Evolutionary conservation across 2,797 vertebrate genomes (phyloP).

Genomic region (Masticophis lateralis): DNA sequence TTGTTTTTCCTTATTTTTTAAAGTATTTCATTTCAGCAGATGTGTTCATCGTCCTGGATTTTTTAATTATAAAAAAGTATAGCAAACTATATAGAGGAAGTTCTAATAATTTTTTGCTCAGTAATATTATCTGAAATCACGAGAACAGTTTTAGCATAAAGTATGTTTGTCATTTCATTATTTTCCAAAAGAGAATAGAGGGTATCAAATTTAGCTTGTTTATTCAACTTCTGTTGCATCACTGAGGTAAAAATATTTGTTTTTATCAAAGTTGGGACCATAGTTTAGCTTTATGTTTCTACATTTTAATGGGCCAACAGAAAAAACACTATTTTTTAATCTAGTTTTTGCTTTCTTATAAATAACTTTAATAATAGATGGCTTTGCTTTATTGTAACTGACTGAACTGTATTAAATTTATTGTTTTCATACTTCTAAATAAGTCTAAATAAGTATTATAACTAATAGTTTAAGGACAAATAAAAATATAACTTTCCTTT

Average conservation of each 20-base stretch:
- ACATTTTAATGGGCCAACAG: conserved; percentile 13
- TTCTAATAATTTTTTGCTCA: neutral
- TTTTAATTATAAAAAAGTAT: neutral
- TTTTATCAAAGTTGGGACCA: conserved; percentile 14
- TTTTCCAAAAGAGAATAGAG: neutral
- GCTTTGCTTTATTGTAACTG: conserved; percentile 8
- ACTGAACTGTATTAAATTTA: conserved; percentile 11
- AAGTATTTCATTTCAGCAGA: neutral
- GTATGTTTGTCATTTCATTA: neutral
- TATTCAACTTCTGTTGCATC: conserved; percentile 25
- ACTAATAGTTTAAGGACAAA: neutral
- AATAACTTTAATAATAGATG: conserved; percentile 37
- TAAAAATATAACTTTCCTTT: neutral
- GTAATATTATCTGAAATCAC: neutral
- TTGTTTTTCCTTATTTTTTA: neutral
- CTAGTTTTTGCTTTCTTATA: conserved; percentile 47
- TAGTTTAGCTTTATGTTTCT: conserved; percentile 27
- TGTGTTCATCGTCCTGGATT: neutral
- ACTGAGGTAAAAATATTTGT: neutral
- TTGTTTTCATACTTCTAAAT: conserved; percentile 45
- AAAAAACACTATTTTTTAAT: conserved; percentile 27
- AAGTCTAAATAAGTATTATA: neutral
- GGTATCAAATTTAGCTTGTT: neutral
- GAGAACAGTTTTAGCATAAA: neutral
- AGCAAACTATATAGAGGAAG: neutral